phyloP scores from a whole-genome alignment of 2,888 invertebrate genomes.

The Mythimna lalbum region DNA sequence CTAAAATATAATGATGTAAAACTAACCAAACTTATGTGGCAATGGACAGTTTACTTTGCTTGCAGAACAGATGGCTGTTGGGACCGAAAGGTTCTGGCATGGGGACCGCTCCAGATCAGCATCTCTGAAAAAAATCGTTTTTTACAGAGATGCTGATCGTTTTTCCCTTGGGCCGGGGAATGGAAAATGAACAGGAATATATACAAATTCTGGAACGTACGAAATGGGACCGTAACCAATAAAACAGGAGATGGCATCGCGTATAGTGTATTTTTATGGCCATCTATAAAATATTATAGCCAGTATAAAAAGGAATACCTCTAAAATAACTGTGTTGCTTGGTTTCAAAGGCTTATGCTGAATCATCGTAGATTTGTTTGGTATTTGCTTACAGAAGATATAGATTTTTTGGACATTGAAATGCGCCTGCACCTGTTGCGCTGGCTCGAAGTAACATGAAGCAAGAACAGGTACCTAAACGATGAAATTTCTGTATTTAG shows the following conservation, averaged over 20 bases:
- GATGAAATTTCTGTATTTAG: no score
- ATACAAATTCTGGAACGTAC: constrained; percentile 31
- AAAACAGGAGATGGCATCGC: constrained; percentile 42
- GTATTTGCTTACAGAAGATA: neutral
- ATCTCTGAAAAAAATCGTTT: no score
- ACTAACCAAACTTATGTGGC: no score
- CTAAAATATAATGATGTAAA: no score
- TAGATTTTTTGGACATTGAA: neutral
- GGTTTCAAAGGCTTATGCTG: neutral
- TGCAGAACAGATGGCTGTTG: no score
- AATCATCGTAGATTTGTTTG: neutral
- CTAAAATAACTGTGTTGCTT: constrained; percentile 21
- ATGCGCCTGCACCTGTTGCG: no score
- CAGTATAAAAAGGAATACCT: constrained; percentile 24
- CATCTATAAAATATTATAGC: constrained; percentile 56
- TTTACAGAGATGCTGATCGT: neutral
- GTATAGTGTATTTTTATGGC: constrained; percentile 51
- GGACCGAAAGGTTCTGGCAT: no score
- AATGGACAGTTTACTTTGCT: no score
- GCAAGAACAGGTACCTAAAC: no score
- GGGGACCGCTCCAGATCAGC: no score
- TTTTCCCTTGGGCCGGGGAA: neutral
- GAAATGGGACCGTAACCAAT: constrained; percentile 38
- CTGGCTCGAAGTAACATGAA: no score
- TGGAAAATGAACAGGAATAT: constrained; percentile 44